Evolutionary conservation across 2,888 invertebrate species (phyloP).

Genomic region (Ochlodes sylvanus): DNA sequence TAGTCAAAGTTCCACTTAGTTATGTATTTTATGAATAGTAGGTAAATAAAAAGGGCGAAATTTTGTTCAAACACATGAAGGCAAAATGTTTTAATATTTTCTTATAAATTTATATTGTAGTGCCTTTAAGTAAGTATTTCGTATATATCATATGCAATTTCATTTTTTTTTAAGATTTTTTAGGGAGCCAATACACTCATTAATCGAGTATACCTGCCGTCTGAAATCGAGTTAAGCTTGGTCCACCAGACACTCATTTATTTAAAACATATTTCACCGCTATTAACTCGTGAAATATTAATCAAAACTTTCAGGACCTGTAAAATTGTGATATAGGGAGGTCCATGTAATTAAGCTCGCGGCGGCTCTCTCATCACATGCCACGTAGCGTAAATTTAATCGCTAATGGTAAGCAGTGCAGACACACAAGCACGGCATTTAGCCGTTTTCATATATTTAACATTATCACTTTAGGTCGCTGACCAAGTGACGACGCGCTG

Average conservation of each 20-base stretch:
- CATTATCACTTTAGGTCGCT: slow-evolving; percentile 48
- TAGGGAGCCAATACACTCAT: too few species aligned
- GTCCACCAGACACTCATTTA: neutral
- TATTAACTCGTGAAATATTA: neutral
- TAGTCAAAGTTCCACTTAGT: too few species aligned
- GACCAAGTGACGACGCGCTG: slow-evolving; percentile 57
- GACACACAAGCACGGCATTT: slow-evolving; percentile 32
- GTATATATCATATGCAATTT: too few species aligned
- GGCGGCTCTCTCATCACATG: neutral
- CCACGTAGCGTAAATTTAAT: slow-evolving; percentile 10
- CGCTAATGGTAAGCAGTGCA: slow-evolving; percentile 23
- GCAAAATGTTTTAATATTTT: too few species aligned
- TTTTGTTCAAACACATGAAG: too few species aligned
- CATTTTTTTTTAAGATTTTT: too few species aligned
- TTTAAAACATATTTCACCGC: neutral
- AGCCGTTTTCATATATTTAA: slow-evolving; percentile 39
- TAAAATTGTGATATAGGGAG: too few species aligned
- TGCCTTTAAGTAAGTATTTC: too few species aligned
- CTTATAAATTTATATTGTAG: too few species aligned
- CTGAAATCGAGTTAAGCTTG: neutral
- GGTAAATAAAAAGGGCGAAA: too few species aligned
- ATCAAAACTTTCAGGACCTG: neutral
- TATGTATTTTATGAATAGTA: too few species aligned
- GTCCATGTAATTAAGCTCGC: neutral
- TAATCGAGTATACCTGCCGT: too few species aligned